phyloP scores from a whole-genome alignment of 2,888 invertebrate genomes.

The Seladonia tumulorum region DNA sequence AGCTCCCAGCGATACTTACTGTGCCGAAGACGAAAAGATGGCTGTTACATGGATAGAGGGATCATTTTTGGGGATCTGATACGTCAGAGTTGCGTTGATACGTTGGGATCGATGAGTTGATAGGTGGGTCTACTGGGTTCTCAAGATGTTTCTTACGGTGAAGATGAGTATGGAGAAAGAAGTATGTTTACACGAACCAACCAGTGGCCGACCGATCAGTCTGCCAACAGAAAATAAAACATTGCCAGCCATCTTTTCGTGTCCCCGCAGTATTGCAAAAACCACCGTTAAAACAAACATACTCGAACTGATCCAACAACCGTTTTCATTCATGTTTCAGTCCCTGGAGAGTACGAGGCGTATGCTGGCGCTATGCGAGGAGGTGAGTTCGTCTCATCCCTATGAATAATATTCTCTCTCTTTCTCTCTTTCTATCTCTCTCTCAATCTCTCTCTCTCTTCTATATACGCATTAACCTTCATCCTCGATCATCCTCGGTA shows the following conservation, averaged over 20 bases:
- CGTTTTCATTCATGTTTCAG: constrained; percentile 86
- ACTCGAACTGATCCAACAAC: background rate
- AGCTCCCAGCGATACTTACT: background rate
- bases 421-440: background rate
- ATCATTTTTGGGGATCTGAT: too few relatives aligned
- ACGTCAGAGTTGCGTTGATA: too few relatives aligned
- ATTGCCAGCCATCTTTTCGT: background rate
- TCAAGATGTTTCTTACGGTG: too few relatives aligned
- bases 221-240: background rate
- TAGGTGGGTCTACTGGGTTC: too few relatives aligned
- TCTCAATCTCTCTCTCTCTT: constrained; percentile 33
- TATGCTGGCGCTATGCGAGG: constrained; percentile 96
- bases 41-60: background rate
- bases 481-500: constrained; percentile 71
- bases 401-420: constrained; percentile 40
- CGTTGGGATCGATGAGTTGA: too few relatives aligned
- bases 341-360: constrained; percentile 96
- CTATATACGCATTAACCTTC: constrained; percentile 68
- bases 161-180: too few relatives aligned
- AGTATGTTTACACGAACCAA: too few relatives aligned
- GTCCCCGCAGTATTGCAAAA: background rate
- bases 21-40: background rate
- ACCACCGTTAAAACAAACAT: background rate
- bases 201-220: too few relatives aligned
- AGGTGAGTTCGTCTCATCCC: constrained; percentile 88